Conservation (phyloP, 2,797 vertebrate genomes). For the Eidolon dupreanum region DNA sequence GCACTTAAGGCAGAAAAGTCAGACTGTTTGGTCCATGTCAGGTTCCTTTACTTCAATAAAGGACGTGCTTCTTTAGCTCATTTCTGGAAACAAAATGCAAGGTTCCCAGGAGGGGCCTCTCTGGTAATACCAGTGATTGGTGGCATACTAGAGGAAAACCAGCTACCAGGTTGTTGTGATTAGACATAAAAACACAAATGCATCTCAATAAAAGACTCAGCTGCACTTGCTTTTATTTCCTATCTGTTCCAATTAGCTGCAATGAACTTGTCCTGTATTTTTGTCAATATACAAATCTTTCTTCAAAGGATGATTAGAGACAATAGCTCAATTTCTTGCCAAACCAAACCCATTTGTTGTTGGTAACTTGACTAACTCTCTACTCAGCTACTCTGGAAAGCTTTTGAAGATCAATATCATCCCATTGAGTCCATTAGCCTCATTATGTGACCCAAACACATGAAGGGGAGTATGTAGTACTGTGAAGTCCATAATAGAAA, state of each 20-base stretch:
- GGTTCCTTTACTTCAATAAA: background rate
- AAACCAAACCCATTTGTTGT: background rate
- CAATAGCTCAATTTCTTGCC: background rate
- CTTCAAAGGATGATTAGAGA: background rate
- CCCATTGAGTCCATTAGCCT: background rate
- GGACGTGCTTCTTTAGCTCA: background rate
- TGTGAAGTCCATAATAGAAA: background rate
- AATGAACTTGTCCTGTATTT: background rate
- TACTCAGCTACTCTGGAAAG: background rate
- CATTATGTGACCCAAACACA: background rate
- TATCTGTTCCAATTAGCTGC: background rate
- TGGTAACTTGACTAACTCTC: background rate
- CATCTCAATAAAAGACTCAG: background rate
- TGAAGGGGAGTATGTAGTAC: background rate
- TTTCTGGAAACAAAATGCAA: background rate
- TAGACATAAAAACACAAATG: background rate
- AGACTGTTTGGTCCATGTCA: background rate
- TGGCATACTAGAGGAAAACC: background rate
- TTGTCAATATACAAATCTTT: background rate
- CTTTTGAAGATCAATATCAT: background rate
- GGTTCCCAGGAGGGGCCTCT: background rate
- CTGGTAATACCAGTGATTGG: background rate
- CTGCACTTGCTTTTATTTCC: background rate
- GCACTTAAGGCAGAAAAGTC: background rate
- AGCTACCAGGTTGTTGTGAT: background rate